Conservation (phyloP, 1,140 invertebrate genomes). For the Bombus affinis region DNA sequence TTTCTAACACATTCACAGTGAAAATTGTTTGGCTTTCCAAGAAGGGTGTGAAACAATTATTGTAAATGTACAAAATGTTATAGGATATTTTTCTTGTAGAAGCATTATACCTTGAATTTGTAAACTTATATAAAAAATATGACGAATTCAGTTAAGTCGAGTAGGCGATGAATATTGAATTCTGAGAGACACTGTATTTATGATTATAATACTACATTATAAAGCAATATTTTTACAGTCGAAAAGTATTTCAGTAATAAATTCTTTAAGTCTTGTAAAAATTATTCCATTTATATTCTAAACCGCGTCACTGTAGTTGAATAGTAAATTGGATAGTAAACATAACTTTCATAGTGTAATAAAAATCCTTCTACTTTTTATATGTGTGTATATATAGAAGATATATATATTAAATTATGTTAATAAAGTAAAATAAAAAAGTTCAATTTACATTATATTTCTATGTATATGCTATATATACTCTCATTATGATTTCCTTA, state of each 20-base stretch:
- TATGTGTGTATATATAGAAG: constrained; percentile 21
- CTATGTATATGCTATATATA: constrained; percentile 22
- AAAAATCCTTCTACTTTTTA: constrained; percentile 22
- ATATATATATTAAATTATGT: constrained; percentile 47
- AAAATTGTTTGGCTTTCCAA: not conserved
- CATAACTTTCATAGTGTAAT: constrained; percentile 21
- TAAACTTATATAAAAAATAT: not conserved
- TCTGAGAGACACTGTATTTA: constrained; percentile 7
- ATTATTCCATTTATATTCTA: not conserved
- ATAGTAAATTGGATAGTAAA: not conserved
- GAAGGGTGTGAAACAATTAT: not conserved
- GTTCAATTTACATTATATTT: constrained; percentile 35
- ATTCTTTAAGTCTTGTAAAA: not conserved
- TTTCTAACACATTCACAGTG: not conserved
- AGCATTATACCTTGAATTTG: constrained; percentile 20
- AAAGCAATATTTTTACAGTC: not conserved
- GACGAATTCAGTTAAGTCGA: not conserved
- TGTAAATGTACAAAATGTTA: not conserved
- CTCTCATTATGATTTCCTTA: constrained; percentile 20
- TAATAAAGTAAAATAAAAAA: constrained; percentile 40
- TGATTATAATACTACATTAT: not conserved
- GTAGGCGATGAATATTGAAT: constrained; percentile 38
- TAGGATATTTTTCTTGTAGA: not conserved
- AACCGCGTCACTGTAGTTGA: no score
- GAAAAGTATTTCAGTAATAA: not conserved